phyloP scores from a whole-genome alignment of 2,888 invertebrate genomes.

The Coremacera marginata region DNA sequence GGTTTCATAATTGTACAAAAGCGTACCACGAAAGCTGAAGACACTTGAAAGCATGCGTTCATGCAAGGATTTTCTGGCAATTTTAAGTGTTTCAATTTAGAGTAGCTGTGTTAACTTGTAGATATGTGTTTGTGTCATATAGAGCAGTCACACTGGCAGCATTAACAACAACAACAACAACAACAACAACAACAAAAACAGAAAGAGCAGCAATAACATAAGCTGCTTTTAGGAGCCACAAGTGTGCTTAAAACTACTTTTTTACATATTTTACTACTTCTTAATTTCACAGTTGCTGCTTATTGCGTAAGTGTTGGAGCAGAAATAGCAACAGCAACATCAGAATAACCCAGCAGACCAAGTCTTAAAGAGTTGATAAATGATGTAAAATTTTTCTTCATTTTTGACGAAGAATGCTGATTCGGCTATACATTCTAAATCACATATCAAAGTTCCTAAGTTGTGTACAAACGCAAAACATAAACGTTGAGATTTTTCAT shows the following conservation, averaged over 20 bases:
- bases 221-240: slow-evolving; percentile 28
- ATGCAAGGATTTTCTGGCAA: background rate
- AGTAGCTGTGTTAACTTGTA: background rate
- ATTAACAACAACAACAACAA: background rate
- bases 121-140: background rate
- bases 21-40: background rate
- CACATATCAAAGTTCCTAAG: no score
- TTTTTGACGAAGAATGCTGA: no score
- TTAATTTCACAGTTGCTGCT: background rate
- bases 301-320: background rate
- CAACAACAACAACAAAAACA: background rate
- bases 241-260: slow-evolving; percentile 27
- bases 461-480: no score
- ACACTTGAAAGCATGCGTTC: background rate
- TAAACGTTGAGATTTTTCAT: no score
- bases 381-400: no score
- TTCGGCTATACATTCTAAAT: no score
- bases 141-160: background rate
- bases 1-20: slow-evolving; percentile 21
- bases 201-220: background rate
- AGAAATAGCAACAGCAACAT: background rate
- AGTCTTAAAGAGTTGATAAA: no score
- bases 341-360: no score
- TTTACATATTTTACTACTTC: background rate
- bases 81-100: slow-evolving; percentile 11